These are phyloP conservation scores for Dynastes maya DNA, from an alignment of 2,888 invertebrate genomes.

Conservation along the genomic window DNA sequence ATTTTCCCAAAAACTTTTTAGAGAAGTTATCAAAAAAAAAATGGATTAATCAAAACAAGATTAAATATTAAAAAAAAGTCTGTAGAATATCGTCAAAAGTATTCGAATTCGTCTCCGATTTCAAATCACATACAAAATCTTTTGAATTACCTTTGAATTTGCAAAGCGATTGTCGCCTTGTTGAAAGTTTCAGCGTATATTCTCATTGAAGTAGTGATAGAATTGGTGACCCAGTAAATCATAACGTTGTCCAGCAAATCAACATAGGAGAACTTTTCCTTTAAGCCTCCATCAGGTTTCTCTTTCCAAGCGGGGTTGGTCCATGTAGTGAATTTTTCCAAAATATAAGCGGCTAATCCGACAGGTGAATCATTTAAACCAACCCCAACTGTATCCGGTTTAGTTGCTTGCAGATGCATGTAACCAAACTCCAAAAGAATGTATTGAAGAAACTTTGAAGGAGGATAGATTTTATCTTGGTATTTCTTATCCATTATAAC, in stretches of 20 bases:
- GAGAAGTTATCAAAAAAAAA: too few relatives aligned
- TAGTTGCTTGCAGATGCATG: constrained; percentile 87
- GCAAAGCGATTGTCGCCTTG: constrained; percentile 59
- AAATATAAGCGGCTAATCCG: constrained; percentile 87
- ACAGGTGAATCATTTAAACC: constrained; percentile 82
- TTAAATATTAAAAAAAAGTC: too few relatives aligned
- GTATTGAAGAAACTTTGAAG: constrained; percentile 62
- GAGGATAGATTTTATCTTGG: constrained; percentile 72
- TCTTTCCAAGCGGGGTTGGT: constrained; percentile 72
- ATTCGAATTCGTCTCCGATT: too few relatives aligned
- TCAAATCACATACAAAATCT: too few relatives aligned
- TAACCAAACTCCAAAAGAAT: constrained; percentile 75
- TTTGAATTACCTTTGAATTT: constrained; percentile 61
- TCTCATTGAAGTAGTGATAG: constrained; percentile 81
- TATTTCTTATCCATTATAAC: constrained; percentile 73
- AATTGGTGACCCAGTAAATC: constrained; percentile 83
- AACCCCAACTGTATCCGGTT: constrained; percentile 91
- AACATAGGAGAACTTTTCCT: constrained; percentile 78
- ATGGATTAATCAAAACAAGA: too few relatives aligned
- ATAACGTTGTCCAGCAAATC: constrained; percentile 82
- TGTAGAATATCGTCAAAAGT: too few relatives aligned
- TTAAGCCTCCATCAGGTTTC: constrained; percentile 77
- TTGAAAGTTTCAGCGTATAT: constrained; percentile 79
- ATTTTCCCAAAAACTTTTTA: too few relatives aligned
- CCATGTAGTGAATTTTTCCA: constrained; percentile 89